A percentile compares a stretch with the other conserved stretches of the same genome.
phyloP scores from a whole-genome alignment of 2,888 invertebrate species.

The Drosophila neonasuta region DNA sequence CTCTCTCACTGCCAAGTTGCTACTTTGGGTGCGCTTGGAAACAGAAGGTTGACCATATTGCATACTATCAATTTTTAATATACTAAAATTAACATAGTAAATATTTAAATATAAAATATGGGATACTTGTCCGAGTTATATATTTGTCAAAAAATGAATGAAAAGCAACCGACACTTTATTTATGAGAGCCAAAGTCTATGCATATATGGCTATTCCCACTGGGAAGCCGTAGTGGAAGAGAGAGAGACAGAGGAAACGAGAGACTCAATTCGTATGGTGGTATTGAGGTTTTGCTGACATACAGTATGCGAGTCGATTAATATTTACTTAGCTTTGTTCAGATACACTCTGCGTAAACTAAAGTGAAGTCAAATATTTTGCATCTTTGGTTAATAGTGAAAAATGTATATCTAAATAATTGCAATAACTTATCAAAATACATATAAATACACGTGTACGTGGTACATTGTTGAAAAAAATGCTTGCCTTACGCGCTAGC shows the following conservation, averaged over 20 bases:
- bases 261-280: slow-evolving; percentile 25
- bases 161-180: not conserved
- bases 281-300: slow-evolving; percentile 30
- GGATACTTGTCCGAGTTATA: not conserved
- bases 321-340: slow-evolving; percentile 43
- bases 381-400: slow-evolving; percentile 17
- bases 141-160: not conserved
- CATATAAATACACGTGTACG: slow-evolving; percentile 10
- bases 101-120: not conserved
- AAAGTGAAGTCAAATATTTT: slow-evolving; percentile 38
- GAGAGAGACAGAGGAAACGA: slow-evolving; percentile 31
- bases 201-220: slow-evolving; percentile 12
- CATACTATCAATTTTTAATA: not conserved
- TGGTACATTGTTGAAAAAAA: slow-evolving; percentile 22
- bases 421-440: slow-evolving; percentile 24
- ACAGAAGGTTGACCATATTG: not conserved
- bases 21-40: not conserved
- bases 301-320: slow-evolving; percentile 31
- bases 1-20: not conserved
- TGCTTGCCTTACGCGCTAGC: slow-evolving; percentile 16
- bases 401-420: slow-evolving; percentile 20
- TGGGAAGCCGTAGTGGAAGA: slow-evolving; percentile 24
- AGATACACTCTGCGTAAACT: slow-evolving; percentile 48
- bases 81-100: not conserved
- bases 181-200: not conserved